phyloP scores from a whole-genome alignment of 1,140 invertebrate species.

The Drosophila novamexicana region DNA sequence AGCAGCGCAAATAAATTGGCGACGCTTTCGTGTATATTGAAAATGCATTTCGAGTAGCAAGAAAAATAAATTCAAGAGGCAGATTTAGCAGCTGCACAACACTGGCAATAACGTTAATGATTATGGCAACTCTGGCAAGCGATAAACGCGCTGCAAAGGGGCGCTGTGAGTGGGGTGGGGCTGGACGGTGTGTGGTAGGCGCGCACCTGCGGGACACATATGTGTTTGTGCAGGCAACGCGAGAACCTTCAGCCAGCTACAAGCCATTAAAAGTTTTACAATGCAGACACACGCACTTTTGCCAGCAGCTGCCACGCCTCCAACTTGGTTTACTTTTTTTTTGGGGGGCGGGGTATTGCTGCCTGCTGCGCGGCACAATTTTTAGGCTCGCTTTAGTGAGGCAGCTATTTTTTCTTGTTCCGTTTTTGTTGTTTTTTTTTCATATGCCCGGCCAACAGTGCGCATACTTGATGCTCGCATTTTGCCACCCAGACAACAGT shows the following conservation, averaged over 20 bases:
- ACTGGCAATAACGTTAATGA: slow-evolving; percentile 76
- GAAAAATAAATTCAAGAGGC: slow-evolving; percentile 21
- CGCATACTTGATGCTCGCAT: slow-evolving; percentile 71
- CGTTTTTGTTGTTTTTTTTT: slow-evolving; percentile 16
- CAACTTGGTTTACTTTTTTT: not conserved
- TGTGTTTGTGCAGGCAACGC: slow-evolving; percentile 23
- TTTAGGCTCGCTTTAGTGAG: slow-evolving; percentile 44
- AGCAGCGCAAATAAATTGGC: slow-evolving; percentile 70
- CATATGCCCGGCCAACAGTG: slow-evolving; percentile 68
- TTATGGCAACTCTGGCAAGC: slow-evolving; percentile 67
- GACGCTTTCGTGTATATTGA: slow-evolving; percentile 58
- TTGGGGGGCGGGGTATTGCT: not conserved
- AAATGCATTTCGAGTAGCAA: slow-evolving; percentile 64
- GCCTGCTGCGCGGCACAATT: slow-evolving; percentile 31
- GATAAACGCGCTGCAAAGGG: slow-evolving; percentile 23
- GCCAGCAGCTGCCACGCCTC: slow-evolving; percentile 28
- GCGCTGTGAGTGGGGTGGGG: too few relatives aligned
- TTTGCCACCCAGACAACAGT: slow-evolving; percentile 4
- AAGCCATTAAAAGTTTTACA: slow-evolving; percentile 80
- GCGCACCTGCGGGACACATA: slow-evolving; percentile 71
- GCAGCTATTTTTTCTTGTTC: slow-evolving; percentile 24
- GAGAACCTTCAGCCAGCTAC: slow-evolving; percentile 23
- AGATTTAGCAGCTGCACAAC: slow-evolving; percentile 43
- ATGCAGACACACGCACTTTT: slow-evolving; percentile 81
- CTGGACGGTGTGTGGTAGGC: not conserved